Conservation (phyloP, 1,140 invertebrate species). For the Dysdera silvatica region DNA sequence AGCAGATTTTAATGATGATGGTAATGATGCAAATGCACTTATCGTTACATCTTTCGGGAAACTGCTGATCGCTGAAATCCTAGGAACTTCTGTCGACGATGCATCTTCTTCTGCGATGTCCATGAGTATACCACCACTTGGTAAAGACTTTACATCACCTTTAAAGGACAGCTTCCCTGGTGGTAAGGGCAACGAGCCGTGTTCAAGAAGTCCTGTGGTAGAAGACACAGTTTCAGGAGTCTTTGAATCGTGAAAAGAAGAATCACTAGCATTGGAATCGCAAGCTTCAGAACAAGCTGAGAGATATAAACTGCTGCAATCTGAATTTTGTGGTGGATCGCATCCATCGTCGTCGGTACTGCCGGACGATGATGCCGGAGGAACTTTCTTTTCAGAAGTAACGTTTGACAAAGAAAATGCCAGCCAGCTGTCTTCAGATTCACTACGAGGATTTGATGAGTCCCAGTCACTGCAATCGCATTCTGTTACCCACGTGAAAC, state of each 20-base stretch:
- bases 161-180: no score
- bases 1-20: no score
- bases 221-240: no score
- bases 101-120: neutral
- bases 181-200: conserved; percentile 15
- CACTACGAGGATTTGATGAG: neutral
- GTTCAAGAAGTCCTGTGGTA: no score
- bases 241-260: neutral
- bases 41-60: no score
- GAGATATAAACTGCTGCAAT: conserved; percentile 19
- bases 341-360: neutral
- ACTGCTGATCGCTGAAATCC: no score
- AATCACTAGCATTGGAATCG: conserved; percentile 3
- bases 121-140: no score
- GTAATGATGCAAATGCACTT: no score
- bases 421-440: conserved; percentile 6
- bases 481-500: conserved; percentile 28
- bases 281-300: conserved; percentile 22
- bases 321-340: neutral
- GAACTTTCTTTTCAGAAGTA: neutral
- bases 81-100: conserved; percentile 5
- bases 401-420: conserved; percentile 11
- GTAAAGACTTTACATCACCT: no score
- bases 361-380: conserved; percentile 8
- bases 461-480: conserved; percentile 28